Conservation (phyloP, 2,888 invertebrate genomes). For the Phragmatobia fuliginosa region DNA sequence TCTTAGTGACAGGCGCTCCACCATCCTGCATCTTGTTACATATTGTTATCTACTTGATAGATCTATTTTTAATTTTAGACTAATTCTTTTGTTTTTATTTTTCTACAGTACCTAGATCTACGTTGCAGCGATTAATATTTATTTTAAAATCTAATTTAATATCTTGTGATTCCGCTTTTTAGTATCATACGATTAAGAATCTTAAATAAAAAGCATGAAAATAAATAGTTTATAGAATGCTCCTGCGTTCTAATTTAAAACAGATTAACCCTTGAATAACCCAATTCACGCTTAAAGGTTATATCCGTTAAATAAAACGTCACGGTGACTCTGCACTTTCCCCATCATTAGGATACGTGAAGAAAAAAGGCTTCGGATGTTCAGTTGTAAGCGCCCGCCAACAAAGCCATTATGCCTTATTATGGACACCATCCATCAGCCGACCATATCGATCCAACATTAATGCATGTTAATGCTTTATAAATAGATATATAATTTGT, state of each 20-base stretch:
- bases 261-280: slow-evolving; percentile 73
- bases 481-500: slow-evolving; percentile 86
- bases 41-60: slow-evolving; percentile 37
- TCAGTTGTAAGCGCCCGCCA: slow-evolving; percentile 80
- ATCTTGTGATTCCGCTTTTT: neutral
- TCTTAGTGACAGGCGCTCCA: slow-evolving; percentile 66
- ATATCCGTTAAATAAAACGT: slow-evolving; percentile 73
- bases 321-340: slow-evolving; percentile 79
- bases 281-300: slow-evolving; percentile 76
- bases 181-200: slow-evolving; percentile 18
- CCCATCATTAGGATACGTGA: slow-evolving; percentile 76
- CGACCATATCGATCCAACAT: slow-evolving; percentile 84
- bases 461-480: slow-evolving; percentile 85
- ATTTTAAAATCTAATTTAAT: neutral
- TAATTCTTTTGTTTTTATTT: slow-evolving; percentile 21
- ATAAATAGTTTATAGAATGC: slow-evolving; percentile 54
- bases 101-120: neutral
- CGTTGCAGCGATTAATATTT: neutral
- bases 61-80: slow-evolving; percentile 44
- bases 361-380: slow-evolving; percentile 79
- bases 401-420: slow-evolving; percentile 86
- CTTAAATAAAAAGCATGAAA: slow-evolving; percentile 31
- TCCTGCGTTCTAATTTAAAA: slow-evolving; percentile 72
- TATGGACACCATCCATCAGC: slow-evolving; percentile 84
- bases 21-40: slow-evolving; percentile 44